phyloP scores from a whole-genome alignment of 1,140 invertebrate species.

The Drosophila athabasca region DNA sequence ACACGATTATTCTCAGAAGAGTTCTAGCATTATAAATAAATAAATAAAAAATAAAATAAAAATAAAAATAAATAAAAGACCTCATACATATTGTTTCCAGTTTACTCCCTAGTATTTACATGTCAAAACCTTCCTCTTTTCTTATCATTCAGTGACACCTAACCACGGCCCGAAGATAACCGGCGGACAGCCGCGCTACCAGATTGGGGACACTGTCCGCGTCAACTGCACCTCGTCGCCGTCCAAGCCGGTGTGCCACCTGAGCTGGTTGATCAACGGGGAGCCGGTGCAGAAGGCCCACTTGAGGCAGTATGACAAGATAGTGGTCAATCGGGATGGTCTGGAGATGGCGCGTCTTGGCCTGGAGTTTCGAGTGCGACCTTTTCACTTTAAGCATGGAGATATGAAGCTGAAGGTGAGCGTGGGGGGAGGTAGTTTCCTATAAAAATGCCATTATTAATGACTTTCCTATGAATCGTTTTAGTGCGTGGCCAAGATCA shows the following conservation, averaged over 20 bases:
- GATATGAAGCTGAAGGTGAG: slow-evolving; percentile 92
- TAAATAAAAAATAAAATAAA: no score
- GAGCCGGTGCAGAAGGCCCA: slow-evolving; percentile 87
- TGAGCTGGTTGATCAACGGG: slow-evolving; percentile 95
- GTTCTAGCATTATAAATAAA: no score
- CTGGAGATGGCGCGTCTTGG: slow-evolving; percentile 89
- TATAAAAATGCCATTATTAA: background rate
- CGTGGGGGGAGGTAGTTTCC: no score
- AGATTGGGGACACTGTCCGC: slow-evolving; percentile 90
- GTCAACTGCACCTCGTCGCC: slow-evolving; percentile 93
- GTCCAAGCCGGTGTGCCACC: slow-evolving; percentile 92
- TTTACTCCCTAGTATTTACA: no score
- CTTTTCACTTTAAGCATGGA: slow-evolving; percentile 91
- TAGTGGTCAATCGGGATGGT: slow-evolving; percentile 81
- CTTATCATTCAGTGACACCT: slow-evolving; percentile 88
- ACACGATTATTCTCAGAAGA: no score
- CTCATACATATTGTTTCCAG: no score
- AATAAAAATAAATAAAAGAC: no score
- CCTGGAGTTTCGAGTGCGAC: slow-evolving; percentile 89
- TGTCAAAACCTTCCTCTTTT: background rate
- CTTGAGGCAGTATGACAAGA: slow-evolving; percentile 72
- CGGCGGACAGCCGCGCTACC: slow-evolving; percentile 91
- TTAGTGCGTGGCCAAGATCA: slow-evolving; percentile 93
- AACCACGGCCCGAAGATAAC: slow-evolving; percentile 92
- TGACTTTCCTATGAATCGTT: no score